Percentiles rank a stretch among this genome's conserved stretches.
Conservation (phyloP, 2,888 invertebrate species). For the Helleia helle region DNA sequence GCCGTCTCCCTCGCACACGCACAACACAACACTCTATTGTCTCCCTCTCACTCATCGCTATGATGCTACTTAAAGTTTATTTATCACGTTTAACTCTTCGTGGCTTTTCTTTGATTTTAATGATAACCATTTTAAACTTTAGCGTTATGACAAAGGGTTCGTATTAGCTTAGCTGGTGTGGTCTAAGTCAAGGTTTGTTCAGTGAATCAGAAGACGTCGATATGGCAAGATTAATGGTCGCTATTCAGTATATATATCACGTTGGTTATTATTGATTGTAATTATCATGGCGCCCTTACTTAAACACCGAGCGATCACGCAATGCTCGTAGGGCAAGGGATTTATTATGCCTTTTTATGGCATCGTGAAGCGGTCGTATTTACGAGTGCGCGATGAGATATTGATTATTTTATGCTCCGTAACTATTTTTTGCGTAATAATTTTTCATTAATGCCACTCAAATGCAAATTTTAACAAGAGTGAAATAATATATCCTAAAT, state of each 20-base stretch:
- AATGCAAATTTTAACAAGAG: no score
- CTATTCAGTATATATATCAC: slow-evolving; percentile 38
- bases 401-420: slow-evolving; percentile 16
- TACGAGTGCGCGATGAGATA: slow-evolving; percentile 20
- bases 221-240: slow-evolving; percentile 41
- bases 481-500: no score
- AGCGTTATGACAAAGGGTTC: slow-evolving; percentile 8
- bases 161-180: slow-evolving; percentile 8
- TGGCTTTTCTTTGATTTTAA: slow-evolving; percentile 24
- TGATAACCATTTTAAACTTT: slow-evolving; percentile 19
- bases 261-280: slow-evolving; percentile 56
- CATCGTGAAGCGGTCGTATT: slow-evolving; percentile 21
- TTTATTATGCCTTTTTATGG: slow-evolving; percentile 36
- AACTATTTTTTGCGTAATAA: slow-evolving; percentile 3
- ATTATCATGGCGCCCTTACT: slow-evolving; percentile 57
- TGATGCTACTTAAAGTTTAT: slow-evolving; percentile 47
- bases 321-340: slow-evolving; percentile 31
- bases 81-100: slow-evolving; percentile 45
- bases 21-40: neutral
- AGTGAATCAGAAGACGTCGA: slow-evolving; percentile 19
- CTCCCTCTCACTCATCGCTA: slow-evolving; percentile 27
- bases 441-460: neutral
- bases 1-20: slow-evolving; percentile 17
- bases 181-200: slow-evolving; percentile 11
- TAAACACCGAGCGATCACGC: slow-evolving; percentile 50